Evolutionary conservation across 2,888 invertebrate genomes (phyloP).

Genomic region (Drosophila niveifrons): DNA sequence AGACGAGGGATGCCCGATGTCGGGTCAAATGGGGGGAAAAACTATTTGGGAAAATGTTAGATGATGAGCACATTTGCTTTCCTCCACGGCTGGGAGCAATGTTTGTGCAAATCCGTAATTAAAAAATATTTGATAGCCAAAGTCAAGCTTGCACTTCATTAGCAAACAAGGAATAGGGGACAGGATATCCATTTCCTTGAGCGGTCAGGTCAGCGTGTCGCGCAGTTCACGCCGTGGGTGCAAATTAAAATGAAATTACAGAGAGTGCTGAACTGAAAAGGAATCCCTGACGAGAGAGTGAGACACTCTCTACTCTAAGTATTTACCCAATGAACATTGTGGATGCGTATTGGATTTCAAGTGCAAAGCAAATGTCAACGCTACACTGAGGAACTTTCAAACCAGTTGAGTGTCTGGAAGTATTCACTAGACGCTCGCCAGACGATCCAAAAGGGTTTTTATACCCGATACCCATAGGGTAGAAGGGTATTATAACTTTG

Average conservation of each 20-base stretch:
- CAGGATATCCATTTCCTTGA: conserved; percentile 30
- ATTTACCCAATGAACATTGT: conserved; percentile 51
- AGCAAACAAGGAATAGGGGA: conserved; percentile 32
- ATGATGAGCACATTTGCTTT: background rate
- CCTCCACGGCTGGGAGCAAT: conserved; percentile 21
- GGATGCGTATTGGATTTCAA: conserved; percentile 60
- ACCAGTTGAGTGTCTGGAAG: conserved; percentile 16
- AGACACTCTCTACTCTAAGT: background rate
- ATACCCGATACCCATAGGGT: too few species aligned
- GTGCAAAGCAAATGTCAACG: conserved; percentile 56
- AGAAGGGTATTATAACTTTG: too few species aligned
- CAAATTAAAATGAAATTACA: conserved; percentile 74
- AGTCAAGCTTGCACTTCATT: conserved; percentile 58
- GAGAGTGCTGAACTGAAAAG: conserved; percentile 36
- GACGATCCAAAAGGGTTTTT: conserved; percentile 19
- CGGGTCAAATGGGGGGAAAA: conserved; percentile 18
- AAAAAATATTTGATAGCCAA: conserved; percentile 48
- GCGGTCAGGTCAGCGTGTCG: conserved; percentile 61
- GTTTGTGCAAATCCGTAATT: conserved; percentile 70
- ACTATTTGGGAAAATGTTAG: conserved; percentile 38
- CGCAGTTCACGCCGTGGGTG: conserved; percentile 65
- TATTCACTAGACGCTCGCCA: conserved; percentile 50
- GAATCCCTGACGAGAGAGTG: background rate
- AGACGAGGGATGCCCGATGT: conserved; percentile 11
- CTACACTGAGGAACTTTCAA: conserved; percentile 8